phyloP scores from a whole-genome alignment of 2,113 vertebrate species.

The Cettia cetti region DNA sequence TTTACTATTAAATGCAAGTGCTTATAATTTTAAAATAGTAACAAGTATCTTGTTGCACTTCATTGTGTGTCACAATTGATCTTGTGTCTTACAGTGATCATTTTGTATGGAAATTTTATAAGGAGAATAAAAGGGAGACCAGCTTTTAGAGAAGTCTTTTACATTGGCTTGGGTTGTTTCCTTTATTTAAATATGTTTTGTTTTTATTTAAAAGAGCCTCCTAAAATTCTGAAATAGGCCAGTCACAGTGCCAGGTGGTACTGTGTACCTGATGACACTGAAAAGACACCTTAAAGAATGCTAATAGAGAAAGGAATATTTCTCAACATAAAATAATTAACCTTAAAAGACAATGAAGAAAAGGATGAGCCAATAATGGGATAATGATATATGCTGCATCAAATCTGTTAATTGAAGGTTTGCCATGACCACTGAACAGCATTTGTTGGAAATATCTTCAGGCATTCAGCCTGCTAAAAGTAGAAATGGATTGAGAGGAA shows the following conservation, averaged over 20 bases:
- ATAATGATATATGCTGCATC: conserved; percentile 46
- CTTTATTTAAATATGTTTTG: neutral
- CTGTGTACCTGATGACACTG: neutral
- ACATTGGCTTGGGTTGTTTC: neutral
- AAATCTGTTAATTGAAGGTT: conserved; percentile 69
- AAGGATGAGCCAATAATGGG: conserved; percentile 62
- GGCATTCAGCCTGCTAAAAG: conserved; percentile 56
- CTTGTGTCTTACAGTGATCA: neutral
- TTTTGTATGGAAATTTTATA: neutral
- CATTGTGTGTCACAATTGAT: neutral
- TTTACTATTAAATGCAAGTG: neutral
- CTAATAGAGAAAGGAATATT: neutral
- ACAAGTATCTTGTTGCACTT: neutral
- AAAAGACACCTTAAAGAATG: neutral
- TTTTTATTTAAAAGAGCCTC: neutral
- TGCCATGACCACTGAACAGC: conserved; percentile 63
- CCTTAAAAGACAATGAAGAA: neutral
- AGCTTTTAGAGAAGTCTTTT: neutral
- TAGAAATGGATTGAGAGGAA: conserved; percentile 59
- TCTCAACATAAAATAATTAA: conserved; percentile 9
- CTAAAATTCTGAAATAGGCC: neutral
- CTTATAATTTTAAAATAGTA: neutral
- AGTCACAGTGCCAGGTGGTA: neutral
- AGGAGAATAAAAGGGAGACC: neutral
- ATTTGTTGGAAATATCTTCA: conserved; percentile 53